Evolutionary conservation across 2,113 vertebrate genomes (phyloP), one percentile per base, ranked within the genome.

Genomic region (Xiphophorus maculatus): DNA sequence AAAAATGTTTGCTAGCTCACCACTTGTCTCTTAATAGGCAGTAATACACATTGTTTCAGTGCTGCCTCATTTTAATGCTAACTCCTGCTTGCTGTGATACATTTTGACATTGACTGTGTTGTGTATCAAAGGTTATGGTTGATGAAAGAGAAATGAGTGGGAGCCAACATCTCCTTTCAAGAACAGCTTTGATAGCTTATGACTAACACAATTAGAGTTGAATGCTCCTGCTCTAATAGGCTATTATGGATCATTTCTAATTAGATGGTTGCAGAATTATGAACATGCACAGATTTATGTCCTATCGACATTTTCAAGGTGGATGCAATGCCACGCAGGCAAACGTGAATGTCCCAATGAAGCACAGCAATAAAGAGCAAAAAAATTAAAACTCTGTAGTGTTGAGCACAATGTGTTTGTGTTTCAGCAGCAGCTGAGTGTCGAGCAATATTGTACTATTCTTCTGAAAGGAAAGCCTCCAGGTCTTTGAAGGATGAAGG

Each of bases 161-260:
- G 33, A 74, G 66, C 10, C 0, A 71, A 69, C 35, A 19, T n/a
- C 35, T 63, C 32, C 32, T 69, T 71, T 48, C 68, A 72, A 73
- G 63, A 35, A 25, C 15, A 35, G 64, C 74, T 86, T 71, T 76
- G 70, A 80, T 84, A 72, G 68, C 51, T 83, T 74, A 64, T 80
- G 77, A 80, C 79, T 85, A 63, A 58, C 73, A 64, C 60, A 81
- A 72, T 85, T 73, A 82, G 62, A 81, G 58, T 35, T 62, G 28
- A 19, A 54, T 51, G 79, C 70, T 70, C 32, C 51, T 74, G 35
- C 63, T 76, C 77, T 83, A 88, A 88, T 66, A 66, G 73, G 62
- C 73, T 62, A 64, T 83, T 77, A 66, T 60, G 62, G 69, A 72
- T 87, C 32, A 67, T 76, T 77, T 86, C 73, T 83, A 91, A 88